A percentile compares a stretch with the other conserved stretches of the same genome.
Evolutionary conservation across 2,888 invertebrate species (phyloP).

Genomic region (Agrotis puta): DNA sequence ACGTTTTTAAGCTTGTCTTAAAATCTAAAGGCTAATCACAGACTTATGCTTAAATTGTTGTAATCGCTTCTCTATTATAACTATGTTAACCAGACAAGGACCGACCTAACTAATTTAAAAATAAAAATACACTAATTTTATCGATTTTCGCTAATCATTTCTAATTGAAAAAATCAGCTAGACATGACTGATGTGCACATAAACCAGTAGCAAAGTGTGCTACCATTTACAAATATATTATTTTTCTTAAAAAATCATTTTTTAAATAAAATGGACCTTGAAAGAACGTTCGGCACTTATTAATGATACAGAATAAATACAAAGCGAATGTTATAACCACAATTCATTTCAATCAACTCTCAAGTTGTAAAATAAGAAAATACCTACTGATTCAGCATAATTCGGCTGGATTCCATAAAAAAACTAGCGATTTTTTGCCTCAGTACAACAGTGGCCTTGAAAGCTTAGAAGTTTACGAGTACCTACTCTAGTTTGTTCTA

Average conservation of each 20-base stretch:
- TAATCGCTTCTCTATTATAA: neutral
- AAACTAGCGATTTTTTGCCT: slow-evolving; percentile 26
- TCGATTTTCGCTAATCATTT: neutral
- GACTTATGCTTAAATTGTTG: neutral
- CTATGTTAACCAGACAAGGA: too few relatives aligned
- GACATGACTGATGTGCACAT: neutral
- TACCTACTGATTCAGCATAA: slow-evolving; percentile 16
- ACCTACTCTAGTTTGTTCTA: neutral
- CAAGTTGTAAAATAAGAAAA: slow-evolving; percentile 21
- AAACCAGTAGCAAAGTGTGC: too few relatives aligned
- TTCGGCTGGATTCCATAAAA: slow-evolving; percentile 20
- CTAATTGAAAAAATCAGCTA: slow-evolving; percentile 1
- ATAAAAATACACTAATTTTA: neutral
- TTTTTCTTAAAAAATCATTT: neutral
- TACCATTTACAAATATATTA: neutral
- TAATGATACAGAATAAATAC: neutral
- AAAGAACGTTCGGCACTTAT: neutral
- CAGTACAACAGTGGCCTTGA: slow-evolving; percentile 41
- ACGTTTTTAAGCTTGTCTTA: neutral
- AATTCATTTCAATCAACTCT: neutral
- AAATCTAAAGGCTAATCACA: neutral
- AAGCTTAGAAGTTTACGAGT: slow-evolving; percentile 40
- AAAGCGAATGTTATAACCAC: neutral
- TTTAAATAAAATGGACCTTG: neutral
- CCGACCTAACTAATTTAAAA: too few relatives aligned